Percentiles rank a stretch among this genome's conserved stretches.
Conservation (phyloP, 2,113 vertebrate genomes). For the Microtus richardsoni region DNA sequence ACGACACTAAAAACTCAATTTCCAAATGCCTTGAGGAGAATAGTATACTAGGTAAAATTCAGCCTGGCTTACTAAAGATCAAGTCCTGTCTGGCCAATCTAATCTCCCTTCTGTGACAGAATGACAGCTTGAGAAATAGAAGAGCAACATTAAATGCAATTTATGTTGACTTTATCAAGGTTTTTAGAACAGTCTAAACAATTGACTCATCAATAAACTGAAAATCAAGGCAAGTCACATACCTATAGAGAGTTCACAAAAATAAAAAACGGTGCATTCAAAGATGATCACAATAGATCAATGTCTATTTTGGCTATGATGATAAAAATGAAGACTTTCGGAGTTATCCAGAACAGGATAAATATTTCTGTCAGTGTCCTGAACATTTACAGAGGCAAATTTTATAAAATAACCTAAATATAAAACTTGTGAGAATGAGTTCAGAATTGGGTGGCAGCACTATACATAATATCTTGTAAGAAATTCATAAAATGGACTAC, state of each 20-base stretch:
- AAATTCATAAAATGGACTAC: neutral
- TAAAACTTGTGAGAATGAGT: neutral
- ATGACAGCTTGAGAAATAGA: conserved; percentile 46
- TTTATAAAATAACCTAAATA: neutral
- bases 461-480: neutral
- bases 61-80: conserved; percentile 45
- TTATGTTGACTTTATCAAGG: conserved; percentile 57
- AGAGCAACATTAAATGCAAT: conserved; percentile 34
- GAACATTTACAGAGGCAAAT: neutral
- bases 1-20: conserved; percentile 47
- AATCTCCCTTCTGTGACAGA: conserved; percentile 63
- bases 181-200: conserved; percentile 56
- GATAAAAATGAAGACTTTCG: neutral
- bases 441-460: conserved; percentile 14
- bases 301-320: neutral
- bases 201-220: conserved; percentile 65
- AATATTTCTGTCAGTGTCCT: neutral
- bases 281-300: conserved; percentile 13
- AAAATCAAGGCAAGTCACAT: conserved; percentile 5
- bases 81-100: conserved; percentile 59
- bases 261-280: neutral
- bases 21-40: conserved; percentile 40
- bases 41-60: neutral
- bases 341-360: neutral
- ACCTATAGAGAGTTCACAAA: neutral